Evolutionary conservation across 2,797 vertebrate species (phyloP).

Genomic region (Neosilurus hyrtlii): DNA sequence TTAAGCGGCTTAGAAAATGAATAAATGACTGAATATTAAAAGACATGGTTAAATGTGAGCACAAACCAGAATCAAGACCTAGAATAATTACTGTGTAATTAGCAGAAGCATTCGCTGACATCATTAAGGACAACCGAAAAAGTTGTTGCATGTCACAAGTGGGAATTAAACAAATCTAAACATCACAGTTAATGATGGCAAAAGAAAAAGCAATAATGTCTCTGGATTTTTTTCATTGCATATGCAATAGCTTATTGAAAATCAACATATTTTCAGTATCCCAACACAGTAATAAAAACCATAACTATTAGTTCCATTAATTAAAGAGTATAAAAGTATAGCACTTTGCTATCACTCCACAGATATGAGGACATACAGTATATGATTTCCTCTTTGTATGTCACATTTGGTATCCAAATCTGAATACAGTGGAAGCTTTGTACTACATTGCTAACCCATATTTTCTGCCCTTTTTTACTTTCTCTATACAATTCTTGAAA

Average conservation of each 20-base stretch:
- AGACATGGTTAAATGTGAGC: not conserved
- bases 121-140: not conserved
- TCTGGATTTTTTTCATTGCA: not conserved
- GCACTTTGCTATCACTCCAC: not conserved
- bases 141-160: not conserved
- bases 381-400: not conserved
- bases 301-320: not conserved
- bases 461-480: not conserved
- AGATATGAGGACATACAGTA: not conserved
- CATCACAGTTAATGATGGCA: not conserved
- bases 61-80: not conserved
- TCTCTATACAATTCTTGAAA: not conserved
- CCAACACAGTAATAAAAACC: not conserved
- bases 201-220: not conserved
- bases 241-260: no score
- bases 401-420: not conserved
- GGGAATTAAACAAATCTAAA: not conserved
- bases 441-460: not conserved
- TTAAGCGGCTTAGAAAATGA: no score
- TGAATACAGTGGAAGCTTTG: not conserved
- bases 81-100: not conserved
- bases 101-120: not conserved
- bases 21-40: no score
- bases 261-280: not conserved
- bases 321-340: not conserved